phyloP scores from a whole-genome alignment of 2,797 vertebrate genomes.

The Chloroceryle amazona region DNA sequence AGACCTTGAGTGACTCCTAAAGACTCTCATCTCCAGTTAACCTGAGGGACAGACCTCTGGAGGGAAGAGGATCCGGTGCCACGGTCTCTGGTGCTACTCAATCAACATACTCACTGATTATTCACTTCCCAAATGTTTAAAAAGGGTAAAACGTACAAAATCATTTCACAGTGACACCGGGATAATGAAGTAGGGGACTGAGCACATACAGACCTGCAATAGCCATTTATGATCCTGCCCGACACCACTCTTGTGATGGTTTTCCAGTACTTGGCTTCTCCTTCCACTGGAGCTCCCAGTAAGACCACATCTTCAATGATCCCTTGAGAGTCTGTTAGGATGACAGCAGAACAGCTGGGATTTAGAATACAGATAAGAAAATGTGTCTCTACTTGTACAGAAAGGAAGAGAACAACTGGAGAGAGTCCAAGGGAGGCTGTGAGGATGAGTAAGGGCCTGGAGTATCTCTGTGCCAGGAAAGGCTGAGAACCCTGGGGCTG shows the following conservation, averaged over 20 bases:
- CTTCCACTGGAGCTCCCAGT: conserved; percentile 94
- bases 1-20: neutral
- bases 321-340: conserved; percentile 87
- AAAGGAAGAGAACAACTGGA: neutral
- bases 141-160: neutral
- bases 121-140: neutral
- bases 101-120: neutral
- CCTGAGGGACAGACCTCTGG: neutral
- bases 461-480: too few relatives aligned
- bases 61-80: neutral
- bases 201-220: conserved; percentile 87
- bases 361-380: neutral
- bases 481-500: too few relatives aligned
- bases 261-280: conserved; percentile 92
- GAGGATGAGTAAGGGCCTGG: too few relatives aligned
- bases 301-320: conserved; percentile 94
- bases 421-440: too few relatives aligned
- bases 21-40: neutral
- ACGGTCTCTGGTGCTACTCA: neutral
- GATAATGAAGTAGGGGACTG: neutral
- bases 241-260: conserved; percentile 89
- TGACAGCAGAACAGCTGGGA: neutral
- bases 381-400: neutral
- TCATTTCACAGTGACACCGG: neutral
- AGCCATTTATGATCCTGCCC: conserved; percentile 94